These are phyloP conservation scores for Myiozetetes cayanensis DNA, from an alignment of 2,113 vertebrate species.

Conservation along the genomic window DNA sequence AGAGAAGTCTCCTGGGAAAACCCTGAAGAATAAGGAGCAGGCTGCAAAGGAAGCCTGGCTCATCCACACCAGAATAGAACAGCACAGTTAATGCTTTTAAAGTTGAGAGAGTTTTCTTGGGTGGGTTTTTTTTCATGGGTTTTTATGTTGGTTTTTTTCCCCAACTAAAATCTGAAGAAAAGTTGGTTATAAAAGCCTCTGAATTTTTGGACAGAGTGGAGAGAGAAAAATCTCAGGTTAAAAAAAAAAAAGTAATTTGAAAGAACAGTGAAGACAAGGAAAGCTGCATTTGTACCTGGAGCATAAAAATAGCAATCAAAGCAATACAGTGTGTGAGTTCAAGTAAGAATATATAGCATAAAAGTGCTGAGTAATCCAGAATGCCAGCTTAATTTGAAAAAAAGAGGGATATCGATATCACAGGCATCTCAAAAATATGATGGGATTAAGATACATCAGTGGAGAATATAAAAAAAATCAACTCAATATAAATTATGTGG, in stretches of 20 bases:
- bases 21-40: background rate
- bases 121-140: fast-evolving
- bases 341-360: background rate
- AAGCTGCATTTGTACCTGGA: background rate
- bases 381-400: background rate
- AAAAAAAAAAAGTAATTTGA: background rate
- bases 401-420: background rate
- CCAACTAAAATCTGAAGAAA: background rate
- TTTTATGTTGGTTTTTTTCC: too few species aligned
- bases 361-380: background rate
- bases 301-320: background rate
- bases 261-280: background rate
- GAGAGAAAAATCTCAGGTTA: background rate
- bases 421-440: background rate
- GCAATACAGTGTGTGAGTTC: background rate
- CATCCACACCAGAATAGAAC: background rate
- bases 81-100: background rate
- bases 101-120: background rate
- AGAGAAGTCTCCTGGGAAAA: background rate
- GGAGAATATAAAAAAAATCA: background rate
- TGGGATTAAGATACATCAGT: background rate
- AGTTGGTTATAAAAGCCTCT: background rate
- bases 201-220: background rate
- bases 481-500: fast-evolving
- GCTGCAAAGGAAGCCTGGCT: background rate